Percentiles rank a stretch among this genome's conserved stretches.
Evolutionary conservation across 2,888 invertebrate species (phyloP).

Genomic region (Lacanobia wlatinum): DNA sequence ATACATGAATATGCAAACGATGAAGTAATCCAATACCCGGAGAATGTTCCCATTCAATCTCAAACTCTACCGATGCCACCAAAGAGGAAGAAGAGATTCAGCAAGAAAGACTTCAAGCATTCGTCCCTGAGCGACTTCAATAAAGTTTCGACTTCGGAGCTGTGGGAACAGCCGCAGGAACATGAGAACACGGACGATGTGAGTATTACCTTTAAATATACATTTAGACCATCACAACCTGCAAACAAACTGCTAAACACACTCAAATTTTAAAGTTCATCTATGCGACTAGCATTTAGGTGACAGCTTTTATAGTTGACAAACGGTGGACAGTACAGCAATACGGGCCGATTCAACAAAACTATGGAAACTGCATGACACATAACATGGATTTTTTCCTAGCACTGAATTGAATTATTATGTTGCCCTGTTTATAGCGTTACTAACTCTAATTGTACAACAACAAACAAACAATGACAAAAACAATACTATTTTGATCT

Average conservation of each 20-base stretch:
- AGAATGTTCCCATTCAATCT: slow-evolving; percentile 84
- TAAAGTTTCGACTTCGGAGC: slow-evolving; percentile 71
- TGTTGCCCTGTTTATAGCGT: background rate
- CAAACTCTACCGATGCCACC: slow-evolving; percentile 88
- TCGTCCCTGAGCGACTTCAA: slow-evolving; percentile 84
- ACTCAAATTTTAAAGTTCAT: no score
- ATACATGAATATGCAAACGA: slow-evolving; percentile 88
- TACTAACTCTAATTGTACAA: background rate
- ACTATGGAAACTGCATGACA: no score
- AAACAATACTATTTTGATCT: no score
- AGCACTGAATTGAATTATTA: background rate
- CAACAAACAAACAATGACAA: background rate
- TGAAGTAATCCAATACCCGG: slow-evolving; percentile 89
- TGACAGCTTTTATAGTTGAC: no score
- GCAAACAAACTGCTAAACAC: background rate
- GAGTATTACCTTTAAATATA: slow-evolving; percentile 70
- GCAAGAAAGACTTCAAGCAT: slow-evolving; percentile 78
- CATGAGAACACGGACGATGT: slow-evolving; percentile 82
- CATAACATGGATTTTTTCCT: no score
- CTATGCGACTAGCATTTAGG: no score
- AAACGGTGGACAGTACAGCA: no score
- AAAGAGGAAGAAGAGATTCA: slow-evolving; percentile 82
- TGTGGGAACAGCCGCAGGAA: slow-evolving; percentile 78
- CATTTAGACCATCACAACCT: background rate
- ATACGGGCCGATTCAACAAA: no score